Evolutionary conservation across 2,113 vertebrate species (phyloP).

Genomic region (Zosterops hypoxanthus): DNA sequence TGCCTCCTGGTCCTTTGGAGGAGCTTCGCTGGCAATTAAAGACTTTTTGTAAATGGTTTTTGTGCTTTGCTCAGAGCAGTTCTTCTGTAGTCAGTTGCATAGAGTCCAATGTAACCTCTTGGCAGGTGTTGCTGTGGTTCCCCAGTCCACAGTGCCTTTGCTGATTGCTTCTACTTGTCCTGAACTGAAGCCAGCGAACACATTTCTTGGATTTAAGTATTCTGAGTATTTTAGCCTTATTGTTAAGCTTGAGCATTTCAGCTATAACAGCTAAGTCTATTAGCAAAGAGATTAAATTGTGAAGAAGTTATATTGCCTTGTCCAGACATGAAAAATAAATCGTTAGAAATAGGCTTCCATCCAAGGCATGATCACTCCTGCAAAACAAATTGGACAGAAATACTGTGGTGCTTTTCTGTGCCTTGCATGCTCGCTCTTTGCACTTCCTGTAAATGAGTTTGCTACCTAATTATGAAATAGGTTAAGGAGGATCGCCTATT

Average conservation of each 20-base stretch:
- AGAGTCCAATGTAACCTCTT: background rate
- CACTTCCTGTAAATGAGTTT: background rate
- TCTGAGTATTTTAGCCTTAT: conserved; percentile 44
- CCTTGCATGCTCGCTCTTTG: background rate
- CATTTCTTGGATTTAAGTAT: conserved; percentile 41
- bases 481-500: background rate
- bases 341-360: conserved; percentile 43
- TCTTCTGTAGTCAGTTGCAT: background rate
- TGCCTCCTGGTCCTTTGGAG: background rate
- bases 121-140: background rate
- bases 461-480: background rate
- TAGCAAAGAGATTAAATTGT: conserved; percentile 61
- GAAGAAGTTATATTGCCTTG: conserved; percentile 54
- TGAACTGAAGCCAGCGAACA: conserved; percentile 33
- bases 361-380: conserved; percentile 22
- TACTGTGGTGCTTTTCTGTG: background rate
- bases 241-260: conserved; percentile 49
- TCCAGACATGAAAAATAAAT: conserved; percentile 61
- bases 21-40: background rate
- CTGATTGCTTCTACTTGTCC: conserved; percentile 3
- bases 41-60: background rate
- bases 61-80: background rate
- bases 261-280: conserved; percentile 29
- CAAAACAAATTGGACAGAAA: conserved; percentile 43
- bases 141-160: background rate